Conservation (phyloP, 1,140 invertebrate genomes). For the Drosophila pandora region DNA sequence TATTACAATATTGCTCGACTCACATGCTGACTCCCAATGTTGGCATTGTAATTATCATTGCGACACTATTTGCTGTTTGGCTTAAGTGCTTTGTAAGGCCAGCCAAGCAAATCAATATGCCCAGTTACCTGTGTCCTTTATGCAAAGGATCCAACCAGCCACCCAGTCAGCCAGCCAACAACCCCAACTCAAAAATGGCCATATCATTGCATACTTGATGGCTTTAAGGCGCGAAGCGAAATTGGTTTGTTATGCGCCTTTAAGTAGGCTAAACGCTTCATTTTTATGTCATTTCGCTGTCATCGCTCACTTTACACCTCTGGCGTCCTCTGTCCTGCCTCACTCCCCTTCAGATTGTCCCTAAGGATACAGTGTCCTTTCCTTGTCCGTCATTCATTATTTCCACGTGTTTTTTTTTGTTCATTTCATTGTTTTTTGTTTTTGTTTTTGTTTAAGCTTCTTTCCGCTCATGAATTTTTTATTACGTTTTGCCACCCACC, state of each 20-base stretch:
- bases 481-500: slow-evolving; percentile 69
- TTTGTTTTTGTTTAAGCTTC: slow-evolving; percentile 59
- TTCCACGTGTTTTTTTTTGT: slow-evolving; percentile 53
- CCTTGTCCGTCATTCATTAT: slow-evolving; percentile 75
- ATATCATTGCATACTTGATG: slow-evolving; percentile 66
- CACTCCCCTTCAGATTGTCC: not conserved
- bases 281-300: slow-evolving; percentile 78
- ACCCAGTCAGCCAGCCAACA: not conserved
- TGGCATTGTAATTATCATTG: slow-evolving; percentile 79
- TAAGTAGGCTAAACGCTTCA: slow-evolving; percentile 80
- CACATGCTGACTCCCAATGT: slow-evolving; percentile 49
- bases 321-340: not conserved
- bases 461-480: slow-evolving; percentile 78
- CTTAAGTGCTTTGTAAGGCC: slow-evolving; percentile 65
- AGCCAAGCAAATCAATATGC: slow-evolving; percentile 64
- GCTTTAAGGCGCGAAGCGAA: slow-evolving; percentile 56
- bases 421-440: slow-evolving; percentile 13
- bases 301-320: slow-evolving; percentile 30
- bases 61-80: slow-evolving; percentile 79
- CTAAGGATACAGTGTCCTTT: slow-evolving; percentile 22
- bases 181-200: slow-evolving; percentile 13
- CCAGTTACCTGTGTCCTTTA: slow-evolving; percentile 23
- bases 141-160: not conserved
- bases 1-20: slow-evolving; percentile 39
- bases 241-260: slow-evolving; percentile 79